These are phyloP conservation scores for Crotalus tigris DNA, from an alignment of 2,113 vertebrate species.

Conservation along the genomic window DNA sequence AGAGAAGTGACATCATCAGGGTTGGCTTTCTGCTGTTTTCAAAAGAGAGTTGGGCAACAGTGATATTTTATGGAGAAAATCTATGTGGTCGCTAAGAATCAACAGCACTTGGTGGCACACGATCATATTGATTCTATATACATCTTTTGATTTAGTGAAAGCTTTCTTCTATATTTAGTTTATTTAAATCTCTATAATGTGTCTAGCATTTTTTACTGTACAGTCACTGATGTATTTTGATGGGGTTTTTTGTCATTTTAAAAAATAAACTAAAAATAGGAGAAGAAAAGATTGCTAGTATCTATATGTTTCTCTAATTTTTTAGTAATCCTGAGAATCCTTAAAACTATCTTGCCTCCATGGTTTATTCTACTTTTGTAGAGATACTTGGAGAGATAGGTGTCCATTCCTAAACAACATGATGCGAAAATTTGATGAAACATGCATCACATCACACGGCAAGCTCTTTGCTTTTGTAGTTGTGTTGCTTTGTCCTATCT, in stretches of 20 bases:
- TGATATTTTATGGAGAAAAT: neutral
- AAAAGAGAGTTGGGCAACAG: neutral
- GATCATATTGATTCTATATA: neutral
- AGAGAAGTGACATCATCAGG: neutral
- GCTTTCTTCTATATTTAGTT: neutral
- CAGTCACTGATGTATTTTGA: neutral
- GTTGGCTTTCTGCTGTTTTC: neutral
- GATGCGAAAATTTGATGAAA: neutral
- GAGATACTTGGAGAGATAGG: neutral
- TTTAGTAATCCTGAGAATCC: neutral
- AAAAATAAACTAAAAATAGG: neutral
- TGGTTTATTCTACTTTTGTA: neutral
- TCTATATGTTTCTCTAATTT: neutral
- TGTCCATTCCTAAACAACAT: neutral
- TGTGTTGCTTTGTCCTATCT: neutral
- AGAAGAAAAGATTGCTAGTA: neutral
- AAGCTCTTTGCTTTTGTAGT: neutral
- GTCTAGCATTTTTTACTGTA: neutral
- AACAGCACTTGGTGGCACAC: neutral
- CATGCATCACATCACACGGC: neutral
- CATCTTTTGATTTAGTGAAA: neutral
- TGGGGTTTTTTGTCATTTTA: neutral
- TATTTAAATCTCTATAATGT: neutral
- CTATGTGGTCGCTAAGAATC: neutral
- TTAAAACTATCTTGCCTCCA: neutral